Evolutionary conservation across 2,888 invertebrate species (phyloP).

Genomic region (Macrostomum cliftonense): DNA sequence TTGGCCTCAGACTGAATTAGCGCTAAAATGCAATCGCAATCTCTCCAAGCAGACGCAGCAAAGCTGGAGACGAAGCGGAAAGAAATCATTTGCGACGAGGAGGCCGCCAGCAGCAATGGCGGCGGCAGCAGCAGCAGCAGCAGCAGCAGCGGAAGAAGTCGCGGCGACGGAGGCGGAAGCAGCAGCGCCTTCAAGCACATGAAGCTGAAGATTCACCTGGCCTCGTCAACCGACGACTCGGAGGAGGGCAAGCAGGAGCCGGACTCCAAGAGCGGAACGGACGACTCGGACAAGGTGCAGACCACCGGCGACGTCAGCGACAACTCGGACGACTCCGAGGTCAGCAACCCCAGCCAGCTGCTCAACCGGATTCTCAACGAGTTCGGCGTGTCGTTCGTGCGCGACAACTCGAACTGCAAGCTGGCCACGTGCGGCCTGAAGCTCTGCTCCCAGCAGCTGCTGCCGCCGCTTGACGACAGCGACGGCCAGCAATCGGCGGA

Average conservation of each 20-base stretch:
- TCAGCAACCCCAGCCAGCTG: conserved; percentile 35
- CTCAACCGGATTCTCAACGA: no score
- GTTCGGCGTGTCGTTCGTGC: not conserved
- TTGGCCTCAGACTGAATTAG: not conserved
- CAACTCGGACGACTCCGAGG: conserved; percentile 42
- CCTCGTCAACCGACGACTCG: conserved; percentile 22
- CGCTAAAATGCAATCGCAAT: not conserved
- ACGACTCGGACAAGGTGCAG: conserved; percentile 13
- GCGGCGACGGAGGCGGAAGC: conserved; percentile 15
- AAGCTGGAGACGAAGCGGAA: conserved; percentile 61
- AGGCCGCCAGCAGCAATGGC: conserved; percentile 26
- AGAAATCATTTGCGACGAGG: conserved; percentile 76
- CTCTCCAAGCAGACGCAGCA: conserved; percentile 67
- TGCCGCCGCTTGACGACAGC: conserved; percentile 15
- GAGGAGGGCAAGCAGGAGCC: conserved; percentile 39
- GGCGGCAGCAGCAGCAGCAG: conserved; percentile 18
- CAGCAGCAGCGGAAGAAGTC: not conserved
- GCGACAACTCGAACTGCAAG: not conserved
- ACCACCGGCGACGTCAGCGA: conserved; percentile 28
- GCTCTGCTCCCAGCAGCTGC: conserved; percentile 8
- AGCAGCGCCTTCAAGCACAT: conserved; percentile 60
- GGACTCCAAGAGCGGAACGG: no score
- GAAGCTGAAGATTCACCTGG: conserved; percentile 37
- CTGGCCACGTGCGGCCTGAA: not conserved
- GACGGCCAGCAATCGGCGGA: no score